phyloP scores from a whole-genome alignment of 2,113 vertebrate genomes.

The Gulo gulo region DNA sequence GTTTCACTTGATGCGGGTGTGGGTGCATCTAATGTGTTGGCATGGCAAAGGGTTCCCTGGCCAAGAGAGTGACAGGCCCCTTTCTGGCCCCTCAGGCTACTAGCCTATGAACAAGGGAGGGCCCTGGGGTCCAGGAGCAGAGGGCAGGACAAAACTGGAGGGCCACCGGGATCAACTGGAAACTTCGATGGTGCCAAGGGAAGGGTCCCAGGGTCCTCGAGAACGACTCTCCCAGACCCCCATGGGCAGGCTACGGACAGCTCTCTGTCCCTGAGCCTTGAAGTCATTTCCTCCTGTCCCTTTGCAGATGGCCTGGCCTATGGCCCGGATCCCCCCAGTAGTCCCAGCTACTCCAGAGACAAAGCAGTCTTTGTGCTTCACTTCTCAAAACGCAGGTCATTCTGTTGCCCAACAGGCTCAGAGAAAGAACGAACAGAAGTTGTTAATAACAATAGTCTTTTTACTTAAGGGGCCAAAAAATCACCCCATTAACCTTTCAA shows the following conservation, averaged over 20 bases:
- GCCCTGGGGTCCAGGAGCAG: neutral
- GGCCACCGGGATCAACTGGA: neutral
- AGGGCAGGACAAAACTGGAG: neutral
- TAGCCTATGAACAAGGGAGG: neutral
- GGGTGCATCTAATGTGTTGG: rapidly evolving
- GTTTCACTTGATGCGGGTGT: rapidly evolving
- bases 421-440: neutral
- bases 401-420: neutral
- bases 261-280: neutral
- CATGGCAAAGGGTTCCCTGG: neutral
- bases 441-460: neutral
- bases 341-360: neutral
- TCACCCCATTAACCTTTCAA: neutral
- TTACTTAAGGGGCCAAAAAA: neutral
- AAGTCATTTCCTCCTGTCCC: neutral
- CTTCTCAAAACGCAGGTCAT: neutral
- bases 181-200: too few species aligned
- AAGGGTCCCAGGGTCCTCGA: neutral
- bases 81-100: too few species aligned
- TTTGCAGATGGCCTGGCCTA: neutral
- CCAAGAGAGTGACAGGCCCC: neutral
- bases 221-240: neutral
- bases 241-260: neutral
- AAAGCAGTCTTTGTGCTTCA: rapidly evolving
- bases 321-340: rapidly evolving